A percentile compares a stretch with the other conserved stretches of the same genome.
Evolutionary conservation across 2,113 vertebrate species (phyloP).

Genomic region (Protobothrops mucrosquamatus): DNA sequence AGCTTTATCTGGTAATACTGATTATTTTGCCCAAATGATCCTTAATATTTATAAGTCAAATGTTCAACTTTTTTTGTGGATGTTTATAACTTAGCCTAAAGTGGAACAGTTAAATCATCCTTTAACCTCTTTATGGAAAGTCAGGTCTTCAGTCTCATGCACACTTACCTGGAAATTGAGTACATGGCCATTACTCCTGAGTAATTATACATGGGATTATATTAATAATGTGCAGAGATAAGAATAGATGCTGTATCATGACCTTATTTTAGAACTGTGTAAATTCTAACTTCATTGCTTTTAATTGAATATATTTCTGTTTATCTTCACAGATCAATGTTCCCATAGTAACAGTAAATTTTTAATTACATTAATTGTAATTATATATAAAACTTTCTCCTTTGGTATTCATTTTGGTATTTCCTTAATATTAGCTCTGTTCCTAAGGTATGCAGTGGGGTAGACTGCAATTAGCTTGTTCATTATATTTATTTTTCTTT

Average conservation of each 20-base stretch:
- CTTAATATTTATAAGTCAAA: not conserved
- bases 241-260: conserved; percentile 16
- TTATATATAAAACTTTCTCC: conserved; percentile 46
- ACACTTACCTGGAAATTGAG: not conserved
- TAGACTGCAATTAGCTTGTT: conserved; percentile 59
- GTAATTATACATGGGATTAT: not conserved
- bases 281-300: conserved; percentile 32
- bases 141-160: not conserved
- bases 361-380: conserved; percentile 18
- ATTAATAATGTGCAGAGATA: not conserved
- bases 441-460: conserved; percentile 44
- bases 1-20: not conserved
- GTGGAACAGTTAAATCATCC: conserved; percentile 28
- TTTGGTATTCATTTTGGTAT: conserved; percentile 40
- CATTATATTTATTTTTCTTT: conserved; percentile 48
- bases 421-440: conserved; percentile 29
- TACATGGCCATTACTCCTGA: not conserved
- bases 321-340: conserved; percentile 40
- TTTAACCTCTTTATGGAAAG: conserved; percentile 32
- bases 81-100: not conserved
- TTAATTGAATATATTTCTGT: conserved; percentile 28
- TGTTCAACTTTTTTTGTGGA: not conserved
- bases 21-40: fast-evolving
- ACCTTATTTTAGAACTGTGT: conserved; percentile 27
- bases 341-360: conserved; percentile 26